Percentiles rank a stretch among this genome's conserved stretches.
phyloP scores from a whole-genome alignment of 2,888 invertebrate genomes.

The Cyrtodaria siliqua region DNA sequence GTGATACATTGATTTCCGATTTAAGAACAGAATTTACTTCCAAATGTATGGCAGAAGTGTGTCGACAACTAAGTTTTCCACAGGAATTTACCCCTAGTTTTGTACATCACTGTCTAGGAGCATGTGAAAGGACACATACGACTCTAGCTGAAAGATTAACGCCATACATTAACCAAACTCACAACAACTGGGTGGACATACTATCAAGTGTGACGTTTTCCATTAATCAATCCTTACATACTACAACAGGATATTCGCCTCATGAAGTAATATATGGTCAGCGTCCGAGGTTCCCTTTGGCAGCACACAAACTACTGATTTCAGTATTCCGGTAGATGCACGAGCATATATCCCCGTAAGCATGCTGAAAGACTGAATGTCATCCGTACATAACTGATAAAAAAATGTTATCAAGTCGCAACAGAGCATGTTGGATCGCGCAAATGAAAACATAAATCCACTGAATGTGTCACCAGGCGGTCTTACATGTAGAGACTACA shows the following conservation, averaged over 20 bases:
- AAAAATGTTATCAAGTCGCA: background rate
- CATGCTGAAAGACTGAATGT: constrained; percentile 2
- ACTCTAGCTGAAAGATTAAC: constrained; percentile 45
- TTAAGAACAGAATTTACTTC: constrained; percentile 46
- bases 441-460: constrained; percentile 13
- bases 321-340: constrained; percentile 28
- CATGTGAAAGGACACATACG: constrained; percentile 32
- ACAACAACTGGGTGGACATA: constrained; percentile 34
- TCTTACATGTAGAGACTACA: constrained; percentile 5
- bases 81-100: constrained; percentile 51
- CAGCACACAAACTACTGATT: constrained; percentile 19
- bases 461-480: constrained; percentile 10
- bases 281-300: constrained; percentile 44
- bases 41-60: constrained; percentile 33
- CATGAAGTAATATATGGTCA: constrained; percentile 46
- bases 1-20: constrained; percentile 42
- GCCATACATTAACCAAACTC: constrained; percentile 42
- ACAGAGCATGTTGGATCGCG: constrained; percentile 16
- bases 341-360: constrained; percentile 14
- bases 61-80: constrained; percentile 37
- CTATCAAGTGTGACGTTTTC: constrained; percentile 24
- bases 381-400: background rate
- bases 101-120: constrained; percentile 36
- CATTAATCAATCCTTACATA: constrained; percentile 39
- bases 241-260: constrained; percentile 36